These are phyloP conservation scores for Danio albolineatus DNA, from an alignment of 2,797 vertebrate genomes.

Conservation along the genomic window DNA sequence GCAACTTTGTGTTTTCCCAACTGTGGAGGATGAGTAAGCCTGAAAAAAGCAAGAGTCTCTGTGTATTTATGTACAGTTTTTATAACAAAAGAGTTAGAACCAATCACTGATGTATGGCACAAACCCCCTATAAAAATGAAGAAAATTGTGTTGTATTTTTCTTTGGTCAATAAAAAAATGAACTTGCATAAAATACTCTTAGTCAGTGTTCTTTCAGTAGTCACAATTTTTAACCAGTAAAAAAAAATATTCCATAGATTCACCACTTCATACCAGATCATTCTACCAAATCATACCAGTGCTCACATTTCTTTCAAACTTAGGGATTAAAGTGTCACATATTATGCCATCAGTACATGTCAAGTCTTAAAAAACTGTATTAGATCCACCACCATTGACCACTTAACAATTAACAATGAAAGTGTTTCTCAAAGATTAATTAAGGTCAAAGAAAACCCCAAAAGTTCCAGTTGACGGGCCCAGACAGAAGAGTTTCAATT, in stretches of 20 bases:
- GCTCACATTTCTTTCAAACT: neutral
- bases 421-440: neutral
- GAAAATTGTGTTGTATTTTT: neutral
- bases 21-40: constrained; percentile 31
- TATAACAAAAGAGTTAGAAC: constrained; percentile 12
- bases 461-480: neutral
- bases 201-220: constrained; percentile 1
- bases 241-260: neutral
- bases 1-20: constrained; percentile 22
- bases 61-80: constrained; percentile 8
- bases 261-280: neutral
- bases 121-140: neutral
- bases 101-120: neutral
- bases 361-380: neutral
- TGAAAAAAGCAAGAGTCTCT: neutral
- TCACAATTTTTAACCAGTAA: neutral
- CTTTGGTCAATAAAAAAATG: constrained; percentile 28
- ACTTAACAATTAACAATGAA: constrained; percentile 1
- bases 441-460: neutral
- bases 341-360: neutral
- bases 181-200: constrained; percentile 5
- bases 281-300: neutral
- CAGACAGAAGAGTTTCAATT: neutral
- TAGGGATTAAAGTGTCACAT: neutral
- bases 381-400: neutral